Percentiles rank a stretch among this genome's conserved stretches.
phyloP scores from a whole-genome alignment of 2,797 vertebrate genomes.

The Coregonus ussuriensis region DNA sequence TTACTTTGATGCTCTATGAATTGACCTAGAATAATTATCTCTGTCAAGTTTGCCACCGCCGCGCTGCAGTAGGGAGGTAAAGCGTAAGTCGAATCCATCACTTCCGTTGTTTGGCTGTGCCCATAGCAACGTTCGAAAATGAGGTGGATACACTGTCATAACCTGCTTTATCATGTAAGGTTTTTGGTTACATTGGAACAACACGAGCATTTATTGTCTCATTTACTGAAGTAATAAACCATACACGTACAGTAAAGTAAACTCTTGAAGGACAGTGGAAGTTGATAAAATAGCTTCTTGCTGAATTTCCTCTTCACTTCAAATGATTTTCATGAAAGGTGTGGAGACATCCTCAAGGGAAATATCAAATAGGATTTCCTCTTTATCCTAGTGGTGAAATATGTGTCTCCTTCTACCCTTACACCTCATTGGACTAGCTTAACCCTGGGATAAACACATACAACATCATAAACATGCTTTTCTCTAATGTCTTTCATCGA shows the following conservation, averaged over 20 bases:
- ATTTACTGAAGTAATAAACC: background rate
- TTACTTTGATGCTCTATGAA: too few species aligned
- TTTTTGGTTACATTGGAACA: background rate
- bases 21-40: too few species aligned
- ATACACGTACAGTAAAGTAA: background rate
- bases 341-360: constrained; percentile 2
- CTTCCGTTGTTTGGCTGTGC: too few species aligned
- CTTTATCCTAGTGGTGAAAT: constrained; percentile 24
- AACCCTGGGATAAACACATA: constrained; percentile 32
- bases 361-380: constrained; percentile 7
- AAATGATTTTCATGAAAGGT: constrained; percentile 11
- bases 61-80: too few species aligned
- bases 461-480: constrained; percentile 38
- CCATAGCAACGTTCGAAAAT: too few species aligned
- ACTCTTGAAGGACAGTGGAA: background rate
- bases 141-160: background rate
- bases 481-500: constrained; percentile 19
- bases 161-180: background rate
- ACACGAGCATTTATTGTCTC: background rate
- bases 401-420: constrained; percentile 12
- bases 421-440: constrained; percentile 21
- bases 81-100: too few species aligned
- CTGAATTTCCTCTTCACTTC: too few species aligned
- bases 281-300: too few species aligned
- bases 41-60: too few species aligned